phyloP scores from a whole-genome alignment of 2,797 vertebrate genomes.

The Emys orbicularis region DNA sequence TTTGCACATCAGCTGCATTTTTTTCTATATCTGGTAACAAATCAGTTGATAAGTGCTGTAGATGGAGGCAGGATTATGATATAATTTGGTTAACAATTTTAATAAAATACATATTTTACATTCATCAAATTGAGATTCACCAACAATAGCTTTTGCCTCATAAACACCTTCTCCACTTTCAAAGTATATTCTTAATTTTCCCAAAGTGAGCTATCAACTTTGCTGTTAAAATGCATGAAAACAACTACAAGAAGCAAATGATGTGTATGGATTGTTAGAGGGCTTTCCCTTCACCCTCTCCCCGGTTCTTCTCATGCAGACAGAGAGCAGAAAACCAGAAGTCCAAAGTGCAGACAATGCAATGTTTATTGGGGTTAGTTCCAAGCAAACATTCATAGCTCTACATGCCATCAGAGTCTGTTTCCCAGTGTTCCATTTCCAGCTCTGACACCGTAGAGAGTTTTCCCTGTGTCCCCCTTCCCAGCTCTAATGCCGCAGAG shows the following conservation, averaged over 20 bases:
- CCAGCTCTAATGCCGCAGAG: too few species aligned
- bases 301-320: too few species aligned
- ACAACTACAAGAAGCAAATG: rapidly evolving
- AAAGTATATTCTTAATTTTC: neutral
- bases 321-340: too few species aligned
- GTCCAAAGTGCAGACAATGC: too few species aligned
- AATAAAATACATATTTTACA: neutral
- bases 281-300: too few species aligned
- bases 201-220: neutral
- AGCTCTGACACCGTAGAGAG: too few species aligned
- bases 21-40: rapidly evolving
- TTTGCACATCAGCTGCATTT: neutral
- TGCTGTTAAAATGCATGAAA: neutral
- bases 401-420: too few species aligned
- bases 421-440: too few species aligned
- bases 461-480: too few species aligned
- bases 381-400: too few species aligned
- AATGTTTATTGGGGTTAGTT: too few species aligned
- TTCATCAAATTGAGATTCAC: neutral
- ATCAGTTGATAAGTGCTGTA: neutral
- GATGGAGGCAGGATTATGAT: neutral
- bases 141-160: neutral
- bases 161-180: neutral
- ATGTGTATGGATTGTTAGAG: too few species aligned
- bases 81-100: neutral